Base-by-base conservation (phyloP, 1,140 invertebrate genomes). In the Papilio polytes region DNA sequence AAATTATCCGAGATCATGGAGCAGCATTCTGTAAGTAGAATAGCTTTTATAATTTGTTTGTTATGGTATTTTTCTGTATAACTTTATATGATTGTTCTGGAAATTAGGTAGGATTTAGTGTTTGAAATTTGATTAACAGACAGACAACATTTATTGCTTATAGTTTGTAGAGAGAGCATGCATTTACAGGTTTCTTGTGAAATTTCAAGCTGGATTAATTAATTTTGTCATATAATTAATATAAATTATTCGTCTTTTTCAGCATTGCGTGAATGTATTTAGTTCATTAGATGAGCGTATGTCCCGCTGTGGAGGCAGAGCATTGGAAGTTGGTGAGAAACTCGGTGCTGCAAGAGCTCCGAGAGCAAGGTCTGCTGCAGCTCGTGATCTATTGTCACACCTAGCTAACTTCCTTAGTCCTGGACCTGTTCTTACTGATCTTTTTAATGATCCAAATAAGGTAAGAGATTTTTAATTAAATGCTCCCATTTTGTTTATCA, bases 311-410 rank as follows among this genome's bases (percentile, higher is more conserved):
- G 99, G 99, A 0, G 99, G 98, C 0, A 99, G 99, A 95, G 99
- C 99, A 20, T 97, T 99, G 74, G 99, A 99, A 96, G 96, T 99
- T 18, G 99, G 99, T 1, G 99, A 99, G 94, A 99, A 99, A 89
- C 94, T 99, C 44, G 99, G 99, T 92, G 99, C 98, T 88, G 98
- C 99, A 0, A 99, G 99, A 94, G 98, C 98, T 0, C 99, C 99
- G 0, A 95, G 99, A 87, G 97, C 98, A 74, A 95, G 99, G 85
- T 98, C 99, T 10, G 98, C 98, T 8, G 99, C 99, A 91, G 99
- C 99, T 7, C 97, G 99, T 90, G 98, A 98, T 88, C 92, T 99
- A 6, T 98, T 99, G 95, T 98, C 97, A 85, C 98, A 99, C 95
- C 97, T 99, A 91, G 97, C 98, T 15, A 98, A 99, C 91, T 99